phyloP scores from a whole-genome alignment of 2,113 vertebrate species.

The Tachuris rubrigastra region DNA sequence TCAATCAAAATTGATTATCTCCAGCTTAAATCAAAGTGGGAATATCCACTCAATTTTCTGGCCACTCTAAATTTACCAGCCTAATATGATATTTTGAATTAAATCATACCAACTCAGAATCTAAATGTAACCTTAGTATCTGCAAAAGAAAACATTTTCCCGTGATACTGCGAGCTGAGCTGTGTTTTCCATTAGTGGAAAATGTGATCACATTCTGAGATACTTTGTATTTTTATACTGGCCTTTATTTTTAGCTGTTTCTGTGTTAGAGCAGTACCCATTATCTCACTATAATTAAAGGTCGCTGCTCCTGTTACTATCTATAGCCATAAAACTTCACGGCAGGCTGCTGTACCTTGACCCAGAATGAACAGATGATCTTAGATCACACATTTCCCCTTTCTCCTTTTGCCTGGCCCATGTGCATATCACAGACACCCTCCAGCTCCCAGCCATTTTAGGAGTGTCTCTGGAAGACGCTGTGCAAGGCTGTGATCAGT shows the following conservation, averaged over 20 bases:
- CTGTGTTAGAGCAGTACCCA: constrained; percentile 35
- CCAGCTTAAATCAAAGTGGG: background rate
- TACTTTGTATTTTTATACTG: constrained; percentile 33
- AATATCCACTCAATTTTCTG: background rate
- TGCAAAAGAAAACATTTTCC: constrained; percentile 27
- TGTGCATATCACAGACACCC: background rate
- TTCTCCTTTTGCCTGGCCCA: background rate
- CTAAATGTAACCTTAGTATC: background rate
- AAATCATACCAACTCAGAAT: background rate
- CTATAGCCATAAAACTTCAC: constrained; percentile 17
- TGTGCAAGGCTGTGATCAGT: background rate
- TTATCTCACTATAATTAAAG: constrained; percentile 62
- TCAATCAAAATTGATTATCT: background rate
- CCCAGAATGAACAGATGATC: constrained; percentile 1
- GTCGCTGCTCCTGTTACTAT: constrained; percentile 50
- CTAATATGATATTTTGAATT: background rate
- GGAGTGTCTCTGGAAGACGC: background rate
- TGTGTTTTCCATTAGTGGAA: constrained; percentile 61
- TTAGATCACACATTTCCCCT: background rate
- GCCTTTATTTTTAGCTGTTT: constrained; percentile 55
- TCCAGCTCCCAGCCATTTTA: background rate
- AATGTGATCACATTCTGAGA: constrained; percentile 49
- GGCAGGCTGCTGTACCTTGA: background rate
- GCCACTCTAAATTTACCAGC: background rate
- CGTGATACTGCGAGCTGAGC: background rate